phyloP scores from a whole-genome alignment of 2,113 vertebrate species.

The Burhinus oedicnemus region DNA sequence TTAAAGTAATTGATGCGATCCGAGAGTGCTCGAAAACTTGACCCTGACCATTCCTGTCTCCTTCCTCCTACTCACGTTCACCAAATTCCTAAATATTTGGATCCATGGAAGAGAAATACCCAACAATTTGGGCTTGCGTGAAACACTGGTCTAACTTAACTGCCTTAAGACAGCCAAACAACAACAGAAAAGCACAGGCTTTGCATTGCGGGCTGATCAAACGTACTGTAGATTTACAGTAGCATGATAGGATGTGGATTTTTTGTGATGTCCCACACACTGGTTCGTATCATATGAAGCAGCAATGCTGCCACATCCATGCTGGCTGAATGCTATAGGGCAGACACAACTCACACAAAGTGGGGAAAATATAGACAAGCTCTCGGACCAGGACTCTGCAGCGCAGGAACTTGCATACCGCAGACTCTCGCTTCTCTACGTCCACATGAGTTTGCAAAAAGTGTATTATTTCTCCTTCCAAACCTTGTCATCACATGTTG shows the following conservation, averaged over 20 bases:
- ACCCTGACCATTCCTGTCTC: neutral
- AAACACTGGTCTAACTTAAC: neutral
- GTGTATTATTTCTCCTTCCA: neutral
- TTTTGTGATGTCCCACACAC: neutral
- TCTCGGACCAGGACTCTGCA: neutral
- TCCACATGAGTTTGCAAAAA: accelerated
- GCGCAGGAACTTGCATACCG: neutral
- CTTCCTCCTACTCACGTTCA: neutral
- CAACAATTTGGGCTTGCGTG: too few species aligned
- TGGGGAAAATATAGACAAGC: accelerated
- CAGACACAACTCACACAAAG: neutral
- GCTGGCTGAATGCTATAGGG: accelerated
- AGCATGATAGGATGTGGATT: neutral
- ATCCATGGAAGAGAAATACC: neutral
- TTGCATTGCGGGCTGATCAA: accelerated
- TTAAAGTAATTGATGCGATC: neutral
- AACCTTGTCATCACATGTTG: accelerated
- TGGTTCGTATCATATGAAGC: neutral
- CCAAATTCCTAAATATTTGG: neutral
- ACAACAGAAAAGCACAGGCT: neutral
- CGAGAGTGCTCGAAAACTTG: neutral
- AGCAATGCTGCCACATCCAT: neutral
- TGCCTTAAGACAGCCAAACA: neutral
- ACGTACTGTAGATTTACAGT: accelerated
- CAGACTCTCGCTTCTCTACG: accelerated